Percentiles rank a stretch among this genome's conserved stretches.
Evolutionary conservation across 2,113 vertebrate species (phyloP).

Genomic region (Hydropotes inermis): DNA sequence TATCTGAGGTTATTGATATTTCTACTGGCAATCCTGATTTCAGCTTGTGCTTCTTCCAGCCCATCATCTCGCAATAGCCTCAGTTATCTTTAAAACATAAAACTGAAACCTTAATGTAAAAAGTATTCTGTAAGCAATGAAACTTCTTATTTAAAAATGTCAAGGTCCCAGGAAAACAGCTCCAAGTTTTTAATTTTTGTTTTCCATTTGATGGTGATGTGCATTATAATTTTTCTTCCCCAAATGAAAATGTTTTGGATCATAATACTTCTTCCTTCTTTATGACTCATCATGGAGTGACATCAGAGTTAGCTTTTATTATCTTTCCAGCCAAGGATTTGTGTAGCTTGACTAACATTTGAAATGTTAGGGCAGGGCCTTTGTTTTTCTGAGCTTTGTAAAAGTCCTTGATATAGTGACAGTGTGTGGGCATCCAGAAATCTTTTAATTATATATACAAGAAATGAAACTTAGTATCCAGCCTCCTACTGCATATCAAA

Average conservation of each 20-base stretch:
- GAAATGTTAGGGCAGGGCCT: background rate
- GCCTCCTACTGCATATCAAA: background rate
- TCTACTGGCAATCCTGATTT: too few relatives aligned
- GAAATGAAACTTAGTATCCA: background rate
- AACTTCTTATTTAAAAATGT: constrained; percentile 44
- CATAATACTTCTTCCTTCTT: constrained; percentile 1
- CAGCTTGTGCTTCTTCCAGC: too few relatives aligned
- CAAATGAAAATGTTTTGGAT: background rate
- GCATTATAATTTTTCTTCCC: background rate
- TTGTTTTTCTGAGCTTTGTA: background rate
- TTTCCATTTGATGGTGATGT: background rate
- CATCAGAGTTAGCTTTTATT: background rate
- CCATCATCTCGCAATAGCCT: background rate
- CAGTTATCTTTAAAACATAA: constrained; percentile 31
- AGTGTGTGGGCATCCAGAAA: background rate
- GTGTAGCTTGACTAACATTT: background rate
- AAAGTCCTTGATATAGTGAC: background rate
- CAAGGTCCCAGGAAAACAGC: background rate
- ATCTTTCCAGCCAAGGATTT: background rate
- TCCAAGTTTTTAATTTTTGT: background rate
- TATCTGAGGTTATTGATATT: too few relatives aligned
- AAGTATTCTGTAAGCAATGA: background rate
- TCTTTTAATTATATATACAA: background rate
- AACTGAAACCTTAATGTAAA: constrained; percentile 8
- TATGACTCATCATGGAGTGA: background rate